Evolutionary conservation across 2,113 vertebrate genomes (phyloP), one percentile per base, ranked within the genome.

Genomic region (Tenebrosternarchus preto): DNA sequence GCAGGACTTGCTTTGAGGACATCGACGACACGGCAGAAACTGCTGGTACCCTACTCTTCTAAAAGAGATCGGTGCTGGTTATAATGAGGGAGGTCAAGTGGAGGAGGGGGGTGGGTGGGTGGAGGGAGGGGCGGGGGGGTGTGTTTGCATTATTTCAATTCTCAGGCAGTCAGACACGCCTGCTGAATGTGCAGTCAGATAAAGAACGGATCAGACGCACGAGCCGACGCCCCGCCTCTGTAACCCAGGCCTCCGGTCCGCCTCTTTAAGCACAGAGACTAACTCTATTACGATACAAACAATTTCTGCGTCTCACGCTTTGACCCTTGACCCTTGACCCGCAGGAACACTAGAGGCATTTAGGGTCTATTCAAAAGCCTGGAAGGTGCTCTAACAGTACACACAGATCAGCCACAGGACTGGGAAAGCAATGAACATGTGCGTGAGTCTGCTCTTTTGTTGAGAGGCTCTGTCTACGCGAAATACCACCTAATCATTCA

Each of bases 11-110:
- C 89, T 91, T 88, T 89, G 87, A 91, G 90, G 90, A 90, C 89
- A 89, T 88, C 85, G 86, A 88, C 90, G 90, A 89, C 88, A 90
- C 86, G 72, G 63, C 80, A 88, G 91, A 91, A 86, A 86, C 89
- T 88, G 88, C 90, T 89, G 86, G 85, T 89, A 91, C 88, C n/a
- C 87, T 89, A 91, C 88, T 88, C 91, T 90, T 89, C 92, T 91
- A 92, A 93, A 93, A 93, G 92, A 93, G 92, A 93, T 93, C 91
- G 92, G 90, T 87, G 90, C 89, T 90, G 82, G 72, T 90, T 88
- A 93, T 92, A 92, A 93, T 91, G 88, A 90, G 53, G 83, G 89
- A 85, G 93, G 92, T 94, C 92, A 93, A 94, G 92, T 93, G 88
- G 90, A 90, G 90, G 90, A 68, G 89, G 87, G n/a, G n/a, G n/a